phyloP scores from a whole-genome alignment of 1,140 invertebrate species.

The Megathymus violae region DNA sequence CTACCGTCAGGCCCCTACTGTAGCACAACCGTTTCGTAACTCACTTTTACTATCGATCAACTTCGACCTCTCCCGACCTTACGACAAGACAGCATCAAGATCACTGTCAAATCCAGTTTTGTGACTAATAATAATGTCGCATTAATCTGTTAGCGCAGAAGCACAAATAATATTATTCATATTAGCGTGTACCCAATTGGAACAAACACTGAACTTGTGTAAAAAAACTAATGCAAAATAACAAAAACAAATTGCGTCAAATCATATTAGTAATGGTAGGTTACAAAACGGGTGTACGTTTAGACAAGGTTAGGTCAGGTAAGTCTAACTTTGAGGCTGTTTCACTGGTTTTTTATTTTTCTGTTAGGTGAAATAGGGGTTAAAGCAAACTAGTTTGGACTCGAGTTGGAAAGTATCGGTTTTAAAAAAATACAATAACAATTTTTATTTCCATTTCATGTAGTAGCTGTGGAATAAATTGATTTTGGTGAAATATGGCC shows the following conservation, averaged over 20 bases:
- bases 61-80: conserved; percentile 18
- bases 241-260: background rate
- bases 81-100: conserved; percentile 6
- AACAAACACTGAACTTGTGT: background rate
- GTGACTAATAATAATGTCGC: background rate
- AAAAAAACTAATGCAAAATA: background rate
- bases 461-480: too few species aligned
- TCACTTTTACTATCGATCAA: conserved; percentile 1
- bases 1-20: too few species aligned
- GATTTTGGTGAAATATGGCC: too few species aligned
- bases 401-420: too few species aligned
- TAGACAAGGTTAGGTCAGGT: background rate
- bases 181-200: background rate
- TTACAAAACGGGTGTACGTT: background rate
- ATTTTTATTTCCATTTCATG: too few species aligned
- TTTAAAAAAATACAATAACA: too few species aligned
- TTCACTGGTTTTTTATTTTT: background rate
- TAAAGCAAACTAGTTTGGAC: background rate
- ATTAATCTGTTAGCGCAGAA: conserved; percentile 5
- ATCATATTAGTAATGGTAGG: background rate
- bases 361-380: background rate
- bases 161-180: conserved; percentile 1
- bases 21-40: background rate
- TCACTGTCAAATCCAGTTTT: conserved; percentile 16
- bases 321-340: background rate